Evolutionary conservation across 2,888 invertebrate genomes (phyloP).

Genomic region (Tiliacea citrago): DNA sequence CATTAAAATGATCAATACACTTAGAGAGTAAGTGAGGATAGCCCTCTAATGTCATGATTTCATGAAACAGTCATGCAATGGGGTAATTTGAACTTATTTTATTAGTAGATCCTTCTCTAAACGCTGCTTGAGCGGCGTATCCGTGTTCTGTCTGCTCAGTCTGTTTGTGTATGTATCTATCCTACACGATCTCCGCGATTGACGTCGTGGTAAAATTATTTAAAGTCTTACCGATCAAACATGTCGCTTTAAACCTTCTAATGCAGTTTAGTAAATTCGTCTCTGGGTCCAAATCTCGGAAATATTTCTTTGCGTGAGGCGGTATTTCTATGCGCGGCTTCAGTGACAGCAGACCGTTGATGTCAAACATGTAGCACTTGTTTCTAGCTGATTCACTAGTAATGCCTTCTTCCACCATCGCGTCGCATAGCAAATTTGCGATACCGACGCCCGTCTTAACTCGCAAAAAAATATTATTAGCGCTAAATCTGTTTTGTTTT

Average conservation of each 20-base stretch:
- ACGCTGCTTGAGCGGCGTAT: no score
- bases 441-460: conserved; percentile 96
- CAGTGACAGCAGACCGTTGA: conserved; percentile 94
- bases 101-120: no score
- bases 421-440: conserved; percentile 95
- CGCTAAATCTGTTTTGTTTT: no score
- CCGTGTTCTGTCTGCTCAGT: no score
- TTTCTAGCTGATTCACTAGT: conserved; percentile 92
- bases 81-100: no score
- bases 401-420: conserved; percentile 93
- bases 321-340: conserved; percentile 91
- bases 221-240: conserved; percentile 93
- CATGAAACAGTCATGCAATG: no score
- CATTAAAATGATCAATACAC: no score
- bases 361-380: conserved; percentile 97
- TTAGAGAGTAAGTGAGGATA: no score
- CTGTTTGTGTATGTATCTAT: no score
- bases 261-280: conserved; percentile 94
- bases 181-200: no score
- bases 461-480: not conserved
- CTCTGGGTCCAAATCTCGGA: conserved; percentile 93
- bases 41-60: no score
- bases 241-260: conserved; percentile 94
- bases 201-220: not conserved
- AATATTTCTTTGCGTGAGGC: conserved; percentile 92